Conservation (phyloP, 1,140 invertebrate genomes). For the Phymastichus coffea region DNA sequence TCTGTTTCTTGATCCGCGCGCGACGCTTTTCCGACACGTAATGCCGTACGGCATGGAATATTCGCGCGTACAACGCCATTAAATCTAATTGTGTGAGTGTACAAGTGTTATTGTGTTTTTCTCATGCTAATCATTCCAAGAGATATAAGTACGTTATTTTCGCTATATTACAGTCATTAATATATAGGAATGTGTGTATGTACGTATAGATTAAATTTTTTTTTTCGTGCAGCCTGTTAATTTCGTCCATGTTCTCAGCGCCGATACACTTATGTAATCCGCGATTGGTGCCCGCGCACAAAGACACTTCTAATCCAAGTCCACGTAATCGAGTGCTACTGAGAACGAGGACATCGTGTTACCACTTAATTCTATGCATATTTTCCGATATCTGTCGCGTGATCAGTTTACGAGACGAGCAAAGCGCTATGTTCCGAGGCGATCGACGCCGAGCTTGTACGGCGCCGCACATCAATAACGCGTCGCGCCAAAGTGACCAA, state of each 20-base stretch:
- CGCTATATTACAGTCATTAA: constrained; percentile 25
- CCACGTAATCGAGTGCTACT: background rate
- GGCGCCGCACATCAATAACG: too few species aligned
- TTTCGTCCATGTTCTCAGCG: background rate
- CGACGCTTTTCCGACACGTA: too few species aligned
- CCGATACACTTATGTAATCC: background rate
- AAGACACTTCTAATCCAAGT: background rate
- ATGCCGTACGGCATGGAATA: background rate
- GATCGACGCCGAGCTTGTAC: too few species aligned
- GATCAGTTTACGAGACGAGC: too few species aligned
- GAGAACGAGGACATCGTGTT: background rate
- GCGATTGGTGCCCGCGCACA: background rate
- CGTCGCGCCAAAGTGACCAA: too few species aligned
- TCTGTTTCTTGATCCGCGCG: too few species aligned
- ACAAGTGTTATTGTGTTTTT: constrained; percentile 35
- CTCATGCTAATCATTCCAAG: constrained; percentile 39
- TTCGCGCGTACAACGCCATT: constrained; percentile 22
- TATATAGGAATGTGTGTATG: background rate
- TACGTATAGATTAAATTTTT: background rate
- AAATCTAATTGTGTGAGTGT: constrained; percentile 30
- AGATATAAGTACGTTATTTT: constrained; percentile 39
- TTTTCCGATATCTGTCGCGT: too few species aligned
- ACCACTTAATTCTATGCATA: background rate
- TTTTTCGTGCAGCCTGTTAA: constrained; percentile 6
- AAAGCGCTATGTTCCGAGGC: too few species aligned